phyloP scores from a whole-genome alignment of 2,888 invertebrate genomes.

The Ypsolopha scabrella region DNA sequence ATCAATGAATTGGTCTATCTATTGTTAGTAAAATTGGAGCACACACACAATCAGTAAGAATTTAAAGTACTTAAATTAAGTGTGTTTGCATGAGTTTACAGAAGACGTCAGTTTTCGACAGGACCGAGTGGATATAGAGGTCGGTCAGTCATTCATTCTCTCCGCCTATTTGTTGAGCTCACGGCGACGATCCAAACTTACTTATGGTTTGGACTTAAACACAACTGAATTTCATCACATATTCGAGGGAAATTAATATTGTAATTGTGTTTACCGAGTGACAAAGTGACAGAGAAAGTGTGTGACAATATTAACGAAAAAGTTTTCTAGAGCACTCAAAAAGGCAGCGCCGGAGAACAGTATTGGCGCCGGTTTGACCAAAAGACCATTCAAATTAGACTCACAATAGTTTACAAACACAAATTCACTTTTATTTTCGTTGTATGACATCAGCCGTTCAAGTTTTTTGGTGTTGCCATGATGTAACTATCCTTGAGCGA shows the following conservation, averaged over 20 bases:
- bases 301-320: background rate
- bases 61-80: no score
- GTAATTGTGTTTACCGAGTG: no score
- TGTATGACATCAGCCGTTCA: slow-evolving; percentile 1
- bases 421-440: slow-evolving; percentile 5
- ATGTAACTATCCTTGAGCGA: slow-evolving; percentile 2
- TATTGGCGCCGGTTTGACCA: background rate
- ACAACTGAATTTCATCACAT: no score
- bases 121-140: background rate
- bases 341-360: no score
- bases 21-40: no score
- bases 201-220: no score
- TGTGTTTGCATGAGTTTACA: no score
- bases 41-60: no score
- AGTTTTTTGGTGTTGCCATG: background rate
- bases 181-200: background rate
- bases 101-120: background rate
- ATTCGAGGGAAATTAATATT: no score
- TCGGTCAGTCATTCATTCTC: background rate
- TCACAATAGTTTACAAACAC: background rate
- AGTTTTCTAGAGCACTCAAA: background rate
- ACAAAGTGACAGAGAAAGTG: background rate
- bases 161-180: background rate
- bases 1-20: no score
- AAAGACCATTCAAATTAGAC: background rate